These are phyloP conservation scores for Drosophila pseudotalamancana DNA, from an alignment of 2,888 invertebrate genomes.

Conservation along the genomic window DNA sequence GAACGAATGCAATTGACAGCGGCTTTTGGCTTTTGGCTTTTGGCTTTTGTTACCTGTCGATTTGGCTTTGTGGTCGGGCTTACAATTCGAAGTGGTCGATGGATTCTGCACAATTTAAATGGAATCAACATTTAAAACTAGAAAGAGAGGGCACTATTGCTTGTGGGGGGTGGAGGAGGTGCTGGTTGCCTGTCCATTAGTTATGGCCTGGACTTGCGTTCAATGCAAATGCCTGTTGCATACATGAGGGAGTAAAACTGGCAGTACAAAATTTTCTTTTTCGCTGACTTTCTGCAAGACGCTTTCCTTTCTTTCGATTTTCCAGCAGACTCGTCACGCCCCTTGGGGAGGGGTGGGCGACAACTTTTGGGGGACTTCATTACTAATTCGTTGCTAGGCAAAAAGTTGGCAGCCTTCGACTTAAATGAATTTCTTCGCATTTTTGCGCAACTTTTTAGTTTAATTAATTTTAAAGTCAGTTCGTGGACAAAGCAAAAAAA, in stretches of 20 bases:
- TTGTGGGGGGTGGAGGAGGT: not conserved
- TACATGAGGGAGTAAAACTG: not conserved
- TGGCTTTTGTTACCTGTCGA: slow-evolving; percentile 33
- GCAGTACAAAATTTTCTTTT: slow-evolving; percentile 56
- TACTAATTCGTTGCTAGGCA: slow-evolving; percentile 38
- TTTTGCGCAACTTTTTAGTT: slow-evolving; percentile 61
- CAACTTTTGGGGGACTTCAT: slow-evolving; percentile 43
- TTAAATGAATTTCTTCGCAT: slow-evolving; percentile 67
- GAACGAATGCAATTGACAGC: not conserved
- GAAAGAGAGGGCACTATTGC: not conserved
- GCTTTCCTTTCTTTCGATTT: slow-evolving; percentile 7
- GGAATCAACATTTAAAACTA: slow-evolving; percentile 34
- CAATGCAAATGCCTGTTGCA: slow-evolving; percentile 57
- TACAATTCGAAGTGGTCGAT: slow-evolving; percentile 43
- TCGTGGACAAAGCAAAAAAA: slow-evolving; percentile 15
- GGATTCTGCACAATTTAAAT: slow-evolving; percentile 52
- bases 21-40: not conserved
- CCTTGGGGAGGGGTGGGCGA: not conserved
- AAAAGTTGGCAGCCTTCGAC: slow-evolving; percentile 45
- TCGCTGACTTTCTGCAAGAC: slow-evolving; percentile 47
- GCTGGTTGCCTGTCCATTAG: not conserved
- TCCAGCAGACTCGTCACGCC: not conserved
- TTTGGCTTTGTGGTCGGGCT: slow-evolving; percentile 9
- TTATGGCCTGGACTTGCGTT: slow-evolving; percentile 18
- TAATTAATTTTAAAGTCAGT: slow-evolving; percentile 66